Base-by-base conservation (phyloP, 1,140 invertebrate species). In the Acyrthosiphon pisum region DNA sequence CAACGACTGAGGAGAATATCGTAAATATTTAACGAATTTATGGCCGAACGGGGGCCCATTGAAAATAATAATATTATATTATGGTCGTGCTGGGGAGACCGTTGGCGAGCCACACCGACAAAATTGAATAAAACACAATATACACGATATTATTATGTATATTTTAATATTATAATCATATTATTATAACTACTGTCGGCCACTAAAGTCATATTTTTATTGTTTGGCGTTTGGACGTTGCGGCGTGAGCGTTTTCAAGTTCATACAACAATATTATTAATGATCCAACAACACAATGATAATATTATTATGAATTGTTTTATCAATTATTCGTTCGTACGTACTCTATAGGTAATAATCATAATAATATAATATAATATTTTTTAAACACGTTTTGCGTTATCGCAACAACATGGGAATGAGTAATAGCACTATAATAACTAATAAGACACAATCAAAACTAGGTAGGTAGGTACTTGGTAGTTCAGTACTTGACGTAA, bases 21-120 rank as follows among this genome's bases (percentile, higher is more conserved):
- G n/a, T 76, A 76, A 76, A 76, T 76, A 76, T 76, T 76, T 76
- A 76, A 76, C 60, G 60, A 76, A 76, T 76, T 76, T 76, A 76
- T 18, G n/a, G 18, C 60, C 60, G 60, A 76, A 76, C n/a, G 6
- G 60, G n/a, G n/a, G 30, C 60, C 60, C 30, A 18, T n/a, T n/a
- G 30, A 18, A 76, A 76, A 76, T 76, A 68, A 50, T 48, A 48
- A 48, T 68, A 56, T 56, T 23, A 56, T 56, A 76, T 3, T n/a
- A 35, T 18, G 60, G 14, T 76, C 14, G 60, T 76, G 30, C 60
- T 30, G 60, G n/a, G 60, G 6, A 76, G 41, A 41, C 41, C 60
- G n/a, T n/a, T 6, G 14, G 60, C 60, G n/a, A 76, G n/a, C 14
- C 60, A 76, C 30, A 20, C 60, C 60, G 30, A 76, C 60, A n/a